A percentile compares a stretch with the other conserved stretches of the same genome.
Conservation (phyloP, 1,140 invertebrate species). For the Parasteatoda tepidariorum region DNA sequence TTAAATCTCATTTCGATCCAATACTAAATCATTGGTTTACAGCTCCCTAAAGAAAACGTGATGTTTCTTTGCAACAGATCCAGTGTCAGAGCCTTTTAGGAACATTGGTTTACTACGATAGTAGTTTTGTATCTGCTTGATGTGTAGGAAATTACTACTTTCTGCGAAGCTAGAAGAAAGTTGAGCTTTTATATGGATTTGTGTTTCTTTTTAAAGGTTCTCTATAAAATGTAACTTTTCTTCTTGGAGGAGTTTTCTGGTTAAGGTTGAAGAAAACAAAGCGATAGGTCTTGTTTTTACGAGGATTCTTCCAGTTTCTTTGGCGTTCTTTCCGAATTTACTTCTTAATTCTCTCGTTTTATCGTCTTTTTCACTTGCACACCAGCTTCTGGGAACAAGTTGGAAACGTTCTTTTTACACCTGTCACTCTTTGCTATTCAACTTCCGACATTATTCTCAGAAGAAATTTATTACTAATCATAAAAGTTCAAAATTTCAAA, state of each 20-base stretch:
- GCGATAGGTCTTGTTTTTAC: constrained; percentile 14
- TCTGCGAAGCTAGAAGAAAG: not conserved
- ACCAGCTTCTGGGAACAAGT: not conserved
- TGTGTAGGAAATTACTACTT: constrained; percentile 26
- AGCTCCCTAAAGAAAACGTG: constrained; percentile 28
- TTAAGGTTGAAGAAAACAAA: constrained; percentile 13
- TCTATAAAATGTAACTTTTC: constrained; percentile 19
- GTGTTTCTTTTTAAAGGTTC: constrained; percentile 15
- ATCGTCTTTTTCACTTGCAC: constrained; percentile 18
- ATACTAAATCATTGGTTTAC: constrained; percentile 51
- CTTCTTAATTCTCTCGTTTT: constrained; percentile 31
- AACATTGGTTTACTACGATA: constrained; percentile 41
- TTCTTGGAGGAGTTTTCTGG: not conserved
- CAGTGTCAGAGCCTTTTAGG: constrained; percentile 29
- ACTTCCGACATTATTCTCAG: too few species aligned
- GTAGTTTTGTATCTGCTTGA: constrained; percentile 31
- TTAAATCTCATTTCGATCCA: constrained; percentile 35
- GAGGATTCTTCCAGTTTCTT: constrained; percentile 12
- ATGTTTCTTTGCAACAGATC: constrained; percentile 13
- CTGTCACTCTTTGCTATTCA: too few species aligned
- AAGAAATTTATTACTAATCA: too few species aligned
- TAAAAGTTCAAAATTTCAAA: too few species aligned
- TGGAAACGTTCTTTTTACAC: too few species aligned
- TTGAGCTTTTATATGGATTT: constrained; percentile 18
- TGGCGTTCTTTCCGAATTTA: constrained; percentile 5